phyloP scores from a whole-genome alignment of 2,888 invertebrate genomes.

The Melieria crassipennis region DNA sequence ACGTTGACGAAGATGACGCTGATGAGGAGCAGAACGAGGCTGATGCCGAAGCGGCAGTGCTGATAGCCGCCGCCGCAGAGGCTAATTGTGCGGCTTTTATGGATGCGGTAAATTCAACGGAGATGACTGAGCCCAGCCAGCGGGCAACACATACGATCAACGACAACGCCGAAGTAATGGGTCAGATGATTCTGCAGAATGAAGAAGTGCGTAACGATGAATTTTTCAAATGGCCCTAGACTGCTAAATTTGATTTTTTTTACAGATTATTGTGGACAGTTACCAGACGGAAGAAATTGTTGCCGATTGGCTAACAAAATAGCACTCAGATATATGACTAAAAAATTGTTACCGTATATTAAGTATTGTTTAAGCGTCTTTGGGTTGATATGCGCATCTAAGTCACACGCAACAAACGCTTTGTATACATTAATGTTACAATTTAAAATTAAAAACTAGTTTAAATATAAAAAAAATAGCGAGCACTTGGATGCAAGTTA shows the following conservation, averaged over 20 bases:
- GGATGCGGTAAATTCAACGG: not conserved
- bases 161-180: not conserved
- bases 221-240: not conserved
- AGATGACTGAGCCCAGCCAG: not conserved
- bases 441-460: no score
- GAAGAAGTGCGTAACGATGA: constrained; percentile 50
- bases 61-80: constrained; percentile 52
- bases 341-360: no score
- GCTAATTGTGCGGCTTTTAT: constrained; percentile 36
- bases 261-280: constrained; percentile 59
- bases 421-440: no score
- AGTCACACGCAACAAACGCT: no score
- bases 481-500: no score
- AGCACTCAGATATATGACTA: constrained; percentile 8
- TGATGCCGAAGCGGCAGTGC: constrained; percentile 43
- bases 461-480: no score
- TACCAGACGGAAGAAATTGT: constrained; percentile 62
- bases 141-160: not conserved
- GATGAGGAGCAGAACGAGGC: constrained; percentile 21
- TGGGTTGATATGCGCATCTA: no score
- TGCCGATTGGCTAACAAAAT: constrained; percentile 57
- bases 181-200: constrained; percentile 52
- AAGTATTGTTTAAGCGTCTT: no score
- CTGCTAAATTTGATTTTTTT: constrained; percentile 1
- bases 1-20: constrained; percentile 36